Evolutionary conservation across 2,888 invertebrate species (phyloP).

Genomic region (Rhogogaster chlorosoma): DNA sequence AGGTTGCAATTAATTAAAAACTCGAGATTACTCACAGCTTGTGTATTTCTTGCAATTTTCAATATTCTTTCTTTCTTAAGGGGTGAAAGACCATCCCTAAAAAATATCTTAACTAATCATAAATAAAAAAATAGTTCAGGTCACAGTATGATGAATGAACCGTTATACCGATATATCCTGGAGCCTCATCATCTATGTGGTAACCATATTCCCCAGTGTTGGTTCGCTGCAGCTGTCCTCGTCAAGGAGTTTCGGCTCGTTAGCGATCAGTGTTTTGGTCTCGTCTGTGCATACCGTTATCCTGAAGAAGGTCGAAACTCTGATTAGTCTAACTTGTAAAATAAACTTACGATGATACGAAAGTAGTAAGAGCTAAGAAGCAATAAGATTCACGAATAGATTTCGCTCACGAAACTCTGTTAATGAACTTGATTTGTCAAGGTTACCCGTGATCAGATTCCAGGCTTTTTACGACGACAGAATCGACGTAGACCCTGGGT

Average conservation of each 20-base stretch:
- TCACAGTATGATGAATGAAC: background rate
- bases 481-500: slow-evolving; percentile 87
- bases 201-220: slow-evolving; percentile 65
- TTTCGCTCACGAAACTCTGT: background rate
- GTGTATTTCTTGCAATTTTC: background rate
- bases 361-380: background rate
- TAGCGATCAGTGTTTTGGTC: slow-evolving; percentile 84
- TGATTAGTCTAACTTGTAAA: background rate
- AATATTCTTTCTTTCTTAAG: background rate
- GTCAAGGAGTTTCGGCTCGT: slow-evolving; percentile 79
- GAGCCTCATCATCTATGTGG: background rate
- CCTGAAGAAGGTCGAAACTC: slow-evolving; percentile 74
- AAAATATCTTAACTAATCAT: background rate
- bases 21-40: background rate
- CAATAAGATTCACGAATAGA: background rate
- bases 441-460: slow-evolving; percentile 85
- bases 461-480: slow-evolving; percentile 85
- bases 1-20: background rate
- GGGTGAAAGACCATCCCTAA: background rate
- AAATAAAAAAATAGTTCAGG: background rate
- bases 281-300: slow-evolving; percentile 86
- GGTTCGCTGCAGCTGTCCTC: slow-evolving; percentile 69
- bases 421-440: slow-evolving; percentile 52
- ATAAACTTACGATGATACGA: background rate
- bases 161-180: background rate